These are phyloP conservation scores for Erebia aethiops DNA, from an alignment of 2,888 invertebrate species.

Conservation along the genomic window DNA sequence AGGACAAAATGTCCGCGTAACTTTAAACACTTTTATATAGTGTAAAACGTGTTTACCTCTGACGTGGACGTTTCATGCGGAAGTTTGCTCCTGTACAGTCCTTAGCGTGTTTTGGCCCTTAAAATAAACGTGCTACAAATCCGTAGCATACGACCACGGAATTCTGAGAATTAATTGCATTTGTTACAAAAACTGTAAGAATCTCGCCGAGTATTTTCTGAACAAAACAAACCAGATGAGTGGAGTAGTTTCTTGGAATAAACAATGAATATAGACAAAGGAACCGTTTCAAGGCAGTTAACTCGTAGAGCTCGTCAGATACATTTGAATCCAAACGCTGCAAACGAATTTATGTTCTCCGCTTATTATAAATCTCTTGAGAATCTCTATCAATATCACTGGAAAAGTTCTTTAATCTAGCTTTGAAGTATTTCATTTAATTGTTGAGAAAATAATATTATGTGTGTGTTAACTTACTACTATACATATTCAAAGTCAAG, in stretches of 20 bases:
- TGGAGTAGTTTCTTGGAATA: constrained; percentile 10
- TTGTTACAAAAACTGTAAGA: constrained; percentile 9
- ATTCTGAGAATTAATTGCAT: constrained; percentile 12
- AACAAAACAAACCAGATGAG: constrained; percentile 10
- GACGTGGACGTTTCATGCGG: too few species aligned
- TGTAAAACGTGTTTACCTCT: too few species aligned
- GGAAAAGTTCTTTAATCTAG: not conserved
- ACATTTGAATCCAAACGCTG: constrained; percentile 5
- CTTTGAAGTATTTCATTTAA: not conserved
- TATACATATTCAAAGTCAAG: too few species aligned
- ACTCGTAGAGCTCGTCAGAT: constrained; percentile 3
- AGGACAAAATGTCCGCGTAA: too few species aligned
- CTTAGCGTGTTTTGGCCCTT: not conserved
- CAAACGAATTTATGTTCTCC: constrained; percentile 2
- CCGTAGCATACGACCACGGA: constrained; percentile 10
- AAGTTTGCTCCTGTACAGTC: too few species aligned
- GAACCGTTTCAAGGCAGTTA: constrained; percentile 5
- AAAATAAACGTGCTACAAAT: constrained; percentile 2
- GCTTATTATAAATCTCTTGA: not conserved
- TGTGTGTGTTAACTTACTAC: too few species aligned
- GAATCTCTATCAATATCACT: not conserved
- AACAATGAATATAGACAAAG: constrained; percentile 12
- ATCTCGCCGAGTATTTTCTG: constrained; percentile 4
- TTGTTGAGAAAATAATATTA: not conserved
- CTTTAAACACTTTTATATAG: too few species aligned